Conservation (phyloP, 1,140 invertebrate genomes). For the Diabrotica undecimpunctata region DNA sequence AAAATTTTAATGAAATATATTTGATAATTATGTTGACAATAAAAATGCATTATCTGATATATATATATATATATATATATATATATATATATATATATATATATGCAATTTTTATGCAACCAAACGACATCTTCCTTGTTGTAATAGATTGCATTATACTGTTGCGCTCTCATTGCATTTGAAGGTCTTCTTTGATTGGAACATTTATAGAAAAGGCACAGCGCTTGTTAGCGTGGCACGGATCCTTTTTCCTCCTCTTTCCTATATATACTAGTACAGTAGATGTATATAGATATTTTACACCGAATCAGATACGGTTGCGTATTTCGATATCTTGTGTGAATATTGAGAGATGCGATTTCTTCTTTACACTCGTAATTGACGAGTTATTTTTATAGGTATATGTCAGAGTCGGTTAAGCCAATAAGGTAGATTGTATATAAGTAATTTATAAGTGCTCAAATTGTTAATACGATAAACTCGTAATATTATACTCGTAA, state of each 20-base stretch:
- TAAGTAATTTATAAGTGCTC: too few species aligned
- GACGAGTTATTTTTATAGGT: neutral
- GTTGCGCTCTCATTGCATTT: constrained; percentile 12
- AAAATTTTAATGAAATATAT: too few species aligned
- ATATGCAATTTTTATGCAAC: too few species aligned
- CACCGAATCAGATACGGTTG: constrained; percentile 2
- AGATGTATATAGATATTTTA: neutral
- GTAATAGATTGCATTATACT: constrained; percentile 38
- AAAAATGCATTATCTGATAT: too few species aligned
- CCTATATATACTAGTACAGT: neutral
- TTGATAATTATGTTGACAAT: too few species aligned
- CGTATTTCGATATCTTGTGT: neutral
- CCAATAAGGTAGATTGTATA: neutral
- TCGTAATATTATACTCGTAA: too few species aligned
- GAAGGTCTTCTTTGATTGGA: constrained; percentile 15
- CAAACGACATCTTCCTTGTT: constrained; percentile 18
- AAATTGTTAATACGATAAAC: too few species aligned
- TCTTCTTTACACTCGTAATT: neutral
- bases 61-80: too few species aligned
- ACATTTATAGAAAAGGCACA: constrained; percentile 13
- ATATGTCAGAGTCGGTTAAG: neutral
- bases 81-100: too few species aligned
- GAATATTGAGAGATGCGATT: neutral
- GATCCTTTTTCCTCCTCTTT: constrained; percentile 6
- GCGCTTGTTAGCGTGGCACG: constrained; percentile 11